Evolutionary conservation across 2,113 vertebrate species (phyloP).

Genomic region (Redunca redunca): DNA sequence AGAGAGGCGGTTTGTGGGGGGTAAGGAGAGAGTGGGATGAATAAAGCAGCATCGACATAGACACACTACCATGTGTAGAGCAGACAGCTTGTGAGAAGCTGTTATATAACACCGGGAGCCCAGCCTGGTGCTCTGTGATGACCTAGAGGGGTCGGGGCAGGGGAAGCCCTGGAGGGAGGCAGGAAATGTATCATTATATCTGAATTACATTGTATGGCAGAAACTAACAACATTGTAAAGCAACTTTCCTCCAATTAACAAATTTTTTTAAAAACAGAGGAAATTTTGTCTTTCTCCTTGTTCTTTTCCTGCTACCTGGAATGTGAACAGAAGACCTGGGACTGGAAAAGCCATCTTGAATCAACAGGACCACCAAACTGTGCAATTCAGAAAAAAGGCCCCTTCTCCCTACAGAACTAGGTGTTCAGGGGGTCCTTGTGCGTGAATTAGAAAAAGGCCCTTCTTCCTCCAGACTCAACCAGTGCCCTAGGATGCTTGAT

Average conservation of each 20-base stretch:
- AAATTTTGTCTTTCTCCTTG: not conserved
- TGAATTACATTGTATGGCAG: not conserved
- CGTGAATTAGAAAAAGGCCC: not conserved
- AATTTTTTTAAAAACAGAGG: not conserved
- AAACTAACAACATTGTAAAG: not conserved
- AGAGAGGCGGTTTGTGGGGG: not conserved
- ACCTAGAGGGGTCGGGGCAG: not conserved
- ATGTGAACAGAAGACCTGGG: not conserved
- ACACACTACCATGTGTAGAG: not conserved
- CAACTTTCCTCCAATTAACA: not conserved
- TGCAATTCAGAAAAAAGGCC: not conserved
- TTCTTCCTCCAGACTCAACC: not conserved
- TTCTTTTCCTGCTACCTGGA: not conserved
- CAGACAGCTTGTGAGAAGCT: not conserved
- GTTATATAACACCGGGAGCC: not conserved
- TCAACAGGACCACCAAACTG: not conserved
- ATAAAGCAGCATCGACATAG: not conserved
- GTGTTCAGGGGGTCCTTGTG: not conserved
- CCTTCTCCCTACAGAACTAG: not conserved
- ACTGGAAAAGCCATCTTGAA: not conserved
- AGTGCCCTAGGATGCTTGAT: not conserved
- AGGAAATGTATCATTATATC: not conserved
- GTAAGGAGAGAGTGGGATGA: not conserved
- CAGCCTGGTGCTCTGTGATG: not conserved
- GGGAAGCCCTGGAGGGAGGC: not conserved